phyloP scores from a whole-genome alignment of 2,113 vertebrate genomes.

The Ictidomys tridecemlineatus region DNA sequence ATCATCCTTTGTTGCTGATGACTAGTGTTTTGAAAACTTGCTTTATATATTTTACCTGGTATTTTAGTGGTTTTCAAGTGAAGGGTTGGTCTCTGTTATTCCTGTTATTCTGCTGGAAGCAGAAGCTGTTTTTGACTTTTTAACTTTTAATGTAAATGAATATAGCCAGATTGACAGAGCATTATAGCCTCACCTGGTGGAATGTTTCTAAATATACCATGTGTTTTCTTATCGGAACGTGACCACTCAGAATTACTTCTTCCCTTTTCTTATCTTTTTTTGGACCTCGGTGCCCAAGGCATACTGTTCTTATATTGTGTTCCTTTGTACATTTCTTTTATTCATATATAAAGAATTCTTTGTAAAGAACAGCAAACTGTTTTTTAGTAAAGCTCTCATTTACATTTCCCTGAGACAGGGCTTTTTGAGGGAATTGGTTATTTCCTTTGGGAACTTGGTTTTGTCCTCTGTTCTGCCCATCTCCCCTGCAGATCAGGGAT shows the following conservation, averaged over 20 bases:
- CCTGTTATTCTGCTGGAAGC: neutral
- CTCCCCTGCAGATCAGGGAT: slow-evolving; percentile 85
- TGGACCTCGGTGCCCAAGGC: neutral
- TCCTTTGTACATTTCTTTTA: neutral
- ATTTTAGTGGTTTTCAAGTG: neutral
- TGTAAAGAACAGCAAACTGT: neutral
- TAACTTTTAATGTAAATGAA: neutral
- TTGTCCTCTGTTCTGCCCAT: neutral
- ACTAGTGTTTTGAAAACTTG: neutral
- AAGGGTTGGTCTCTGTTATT: too few species aligned
- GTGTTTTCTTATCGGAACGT: neutral
- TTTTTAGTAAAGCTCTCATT: neutral
- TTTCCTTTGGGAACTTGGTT: neutral
- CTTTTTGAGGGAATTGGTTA: neutral
- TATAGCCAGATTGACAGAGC: slow-evolving; percentile 28
- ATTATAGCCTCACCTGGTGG: neutral
- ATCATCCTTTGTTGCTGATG: neutral
- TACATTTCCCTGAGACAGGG: neutral
- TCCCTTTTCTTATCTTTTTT: neutral
- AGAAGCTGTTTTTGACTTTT: neutral
- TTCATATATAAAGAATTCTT: neutral
- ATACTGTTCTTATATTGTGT: neutral
- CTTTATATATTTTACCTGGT: neutral
- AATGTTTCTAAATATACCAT: neutral
- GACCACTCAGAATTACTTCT: too few species aligned